phyloP scores from a whole-genome alignment of 2,113 vertebrate species.

The Trochalopteron elliotii region DNA sequence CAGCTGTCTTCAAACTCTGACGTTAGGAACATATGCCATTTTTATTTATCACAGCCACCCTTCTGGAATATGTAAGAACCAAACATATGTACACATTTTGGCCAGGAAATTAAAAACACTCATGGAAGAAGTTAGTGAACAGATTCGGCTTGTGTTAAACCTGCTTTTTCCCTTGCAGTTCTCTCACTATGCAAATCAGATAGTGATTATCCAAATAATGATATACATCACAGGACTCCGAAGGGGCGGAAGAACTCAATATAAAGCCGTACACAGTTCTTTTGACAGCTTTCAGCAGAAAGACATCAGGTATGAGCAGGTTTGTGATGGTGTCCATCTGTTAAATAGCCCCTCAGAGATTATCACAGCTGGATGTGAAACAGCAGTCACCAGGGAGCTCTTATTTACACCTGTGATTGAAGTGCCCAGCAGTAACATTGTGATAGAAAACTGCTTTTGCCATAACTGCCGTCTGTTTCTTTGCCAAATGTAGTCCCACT shows the following conservation, averaged over 20 bases:
- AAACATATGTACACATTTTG: slow-evolving; percentile 8
- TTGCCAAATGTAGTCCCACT: not conserved
- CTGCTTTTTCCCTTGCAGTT: not conserved
- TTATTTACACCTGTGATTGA: slow-evolving; percentile 24
- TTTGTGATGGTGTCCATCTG: not conserved
- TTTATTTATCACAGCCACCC: slow-evolving; percentile 29
- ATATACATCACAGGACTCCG: not conserved
- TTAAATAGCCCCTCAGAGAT: not conserved
- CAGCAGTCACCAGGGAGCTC: not conserved
- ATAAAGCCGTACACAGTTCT: not conserved
- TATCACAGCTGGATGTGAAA: slow-evolving; percentile 22
- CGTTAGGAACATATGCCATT: slow-evolving; percentile 18
- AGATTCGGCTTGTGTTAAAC: not conserved
- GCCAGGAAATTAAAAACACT: not conserved
- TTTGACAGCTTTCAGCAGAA: not conserved
- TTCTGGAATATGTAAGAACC: not conserved
- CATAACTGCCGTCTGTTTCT: not conserved
- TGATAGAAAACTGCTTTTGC: not conserved
- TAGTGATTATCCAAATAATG: not conserved
- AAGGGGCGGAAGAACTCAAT: not conserved
- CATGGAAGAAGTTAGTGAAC: not conserved
- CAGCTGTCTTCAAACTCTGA: slow-evolving; percentile 23
- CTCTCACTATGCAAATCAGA: not conserved
- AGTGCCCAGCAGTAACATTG: not conserved
- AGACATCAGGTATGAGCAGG: not conserved